Evolutionary conservation across 2,797 vertebrate genomes (phyloP).

Genomic region (Peromyscus eremicus): DNA sequence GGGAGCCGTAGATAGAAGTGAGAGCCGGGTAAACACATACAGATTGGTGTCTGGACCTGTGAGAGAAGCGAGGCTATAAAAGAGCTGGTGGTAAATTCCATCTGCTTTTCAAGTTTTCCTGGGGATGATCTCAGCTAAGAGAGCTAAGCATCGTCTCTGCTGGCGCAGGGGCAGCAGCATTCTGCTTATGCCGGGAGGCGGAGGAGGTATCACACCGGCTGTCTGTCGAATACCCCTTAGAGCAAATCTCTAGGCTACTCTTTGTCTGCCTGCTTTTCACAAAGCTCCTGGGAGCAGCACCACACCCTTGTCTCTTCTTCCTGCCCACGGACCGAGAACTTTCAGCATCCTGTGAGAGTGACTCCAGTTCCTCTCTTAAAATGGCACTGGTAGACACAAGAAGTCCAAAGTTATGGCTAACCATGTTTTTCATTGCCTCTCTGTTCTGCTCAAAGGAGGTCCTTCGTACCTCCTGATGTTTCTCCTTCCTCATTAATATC

Average conservation of each 20-base stretch:
- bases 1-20: neutral
- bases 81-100: neutral
- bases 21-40: neutral
- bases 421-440: neutral
- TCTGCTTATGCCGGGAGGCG: neutral
- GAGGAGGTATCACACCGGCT: neutral
- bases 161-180: neutral
- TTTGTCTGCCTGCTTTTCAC: neutral
- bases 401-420: neutral
- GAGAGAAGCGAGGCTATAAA: neutral
- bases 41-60: neutral
- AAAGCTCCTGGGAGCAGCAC: neutral
- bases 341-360: neutral
- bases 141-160: neutral
- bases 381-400: neutral
- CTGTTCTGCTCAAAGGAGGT: slow-evolving; percentile 5
- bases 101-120: slow-evolving; percentile 35
- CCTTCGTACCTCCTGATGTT: neutral
- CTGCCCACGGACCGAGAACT: neutral
- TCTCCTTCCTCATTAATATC: neutral
- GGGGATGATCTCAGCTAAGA: neutral
- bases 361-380: neutral
- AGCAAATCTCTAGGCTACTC: neutral
- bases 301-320: neutral
- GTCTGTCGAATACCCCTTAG: neutral